Percentiles rank a stretch among this genome's conserved stretches.
phyloP scores from a whole-genome alignment of 2,888 invertebrate genomes.

The Caenorhabditis sinica region DNA sequence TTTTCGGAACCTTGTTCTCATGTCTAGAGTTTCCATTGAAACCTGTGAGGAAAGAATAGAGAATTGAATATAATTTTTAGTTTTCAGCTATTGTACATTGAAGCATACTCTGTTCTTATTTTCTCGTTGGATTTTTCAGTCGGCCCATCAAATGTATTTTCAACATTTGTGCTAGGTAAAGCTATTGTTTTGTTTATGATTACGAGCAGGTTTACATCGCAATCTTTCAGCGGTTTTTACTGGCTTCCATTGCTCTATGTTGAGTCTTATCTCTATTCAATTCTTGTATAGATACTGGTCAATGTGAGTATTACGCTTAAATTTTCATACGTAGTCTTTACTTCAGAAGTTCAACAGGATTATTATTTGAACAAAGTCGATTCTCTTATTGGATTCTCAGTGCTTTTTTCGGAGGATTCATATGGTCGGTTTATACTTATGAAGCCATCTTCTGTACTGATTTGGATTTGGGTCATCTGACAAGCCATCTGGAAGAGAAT shows the following conservation, averaged over 20 bases:
- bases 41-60: constrained; percentile 9
- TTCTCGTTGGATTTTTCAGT: constrained; percentile 6
- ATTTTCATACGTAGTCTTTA: too few species aligned
- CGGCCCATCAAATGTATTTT: background rate
- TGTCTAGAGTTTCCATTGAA: constrained; percentile 19
- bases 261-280: constrained; percentile 28
- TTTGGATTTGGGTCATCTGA: too few species aligned
- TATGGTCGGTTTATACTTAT: constrained; percentile 22
- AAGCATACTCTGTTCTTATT: constrained; percentile 16
- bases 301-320: constrained; percentile 11
- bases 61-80: too few species aligned
- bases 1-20: constrained; percentile 31
- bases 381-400: constrained; percentile 27
- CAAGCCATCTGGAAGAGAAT: background rate
- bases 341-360: constrained; percentile 18
- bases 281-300: constrained; percentile 47
- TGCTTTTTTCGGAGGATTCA: constrained; percentile 7
- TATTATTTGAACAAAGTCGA: constrained; percentile 7
- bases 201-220: too few species aligned
- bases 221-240: constrained; percentile 16
- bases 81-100: constrained; percentile 22
- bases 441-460: constrained; percentile 10
- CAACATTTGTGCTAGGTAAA: constrained; percentile 13
- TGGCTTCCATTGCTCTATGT: constrained; percentile 32
- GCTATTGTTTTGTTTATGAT: too few species aligned